Evolutionary conservation across 2,888 invertebrate genomes (phyloP), one percentile per base, ranked within the genome.

Genomic region (Lasioglossum pauxillum): DNA sequence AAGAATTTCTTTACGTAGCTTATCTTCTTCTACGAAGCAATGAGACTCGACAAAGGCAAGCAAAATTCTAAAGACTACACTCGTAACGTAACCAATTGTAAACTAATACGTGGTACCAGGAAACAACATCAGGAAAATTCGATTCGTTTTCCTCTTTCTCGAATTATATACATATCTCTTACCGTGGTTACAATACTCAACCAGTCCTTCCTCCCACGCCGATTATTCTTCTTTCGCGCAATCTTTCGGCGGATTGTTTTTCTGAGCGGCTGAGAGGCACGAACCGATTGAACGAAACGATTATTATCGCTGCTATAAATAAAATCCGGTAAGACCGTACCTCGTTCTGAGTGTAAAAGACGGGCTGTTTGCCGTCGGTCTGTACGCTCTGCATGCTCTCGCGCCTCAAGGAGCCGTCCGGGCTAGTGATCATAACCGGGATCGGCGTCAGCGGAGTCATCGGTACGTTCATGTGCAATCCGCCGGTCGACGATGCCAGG

Each of bases 371-470:
- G n/a, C 89, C 80, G 31, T 92, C 91, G 5, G 78, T 60, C 44
- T 82, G 90, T 60, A 82, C 78, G 64, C 90, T 91, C 27, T 84
- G 83, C 83, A 92, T 87, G 82, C 94, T 93, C 89, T 94, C 92
- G 49, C 93, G 91, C 72, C 92, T 89, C 46, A 90, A 84, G 14
- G 91, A 92, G 74, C 94, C 94, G 41, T 95, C 95, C 2, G 95
- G 95, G 16, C 93, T 93, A 31, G 95, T 95, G 74, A 95, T 94
- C 87, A 95, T 95, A 35, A 95, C 95, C 75, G 95, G 95, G 87
- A 96, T 95, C 57, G 96, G 95, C 80, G 95, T 95, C 19, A 94
- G 93, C 57, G 95, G 94, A 69, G 96, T 96, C 91, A 96, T 96
- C 57, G 97, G 96, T 84, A 96, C 96, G 96, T 93, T 91, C 94